phyloP scores from a whole-genome alignment of 2,797 vertebrate species.

The Limnodromus scolopaceus region DNA sequence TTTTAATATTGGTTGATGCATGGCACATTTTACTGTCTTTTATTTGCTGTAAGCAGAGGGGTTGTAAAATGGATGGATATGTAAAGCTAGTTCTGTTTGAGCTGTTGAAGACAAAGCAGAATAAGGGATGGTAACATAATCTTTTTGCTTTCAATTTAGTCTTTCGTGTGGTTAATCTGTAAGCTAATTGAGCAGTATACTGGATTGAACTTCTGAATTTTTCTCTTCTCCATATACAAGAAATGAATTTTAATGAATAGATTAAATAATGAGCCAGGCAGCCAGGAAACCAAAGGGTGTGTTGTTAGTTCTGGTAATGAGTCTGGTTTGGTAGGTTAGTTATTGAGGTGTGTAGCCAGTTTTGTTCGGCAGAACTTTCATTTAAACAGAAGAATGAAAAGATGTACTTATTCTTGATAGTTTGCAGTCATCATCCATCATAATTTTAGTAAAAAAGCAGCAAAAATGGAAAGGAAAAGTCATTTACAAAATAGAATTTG shows the following conservation, averaged over 20 bases:
- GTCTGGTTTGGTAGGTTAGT: background rate
- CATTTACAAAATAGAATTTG: background rate
- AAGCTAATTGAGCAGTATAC: background rate
- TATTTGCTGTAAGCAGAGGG: background rate
- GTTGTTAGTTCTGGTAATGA: background rate
- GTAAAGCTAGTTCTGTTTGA: background rate
- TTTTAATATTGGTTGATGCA: background rate
- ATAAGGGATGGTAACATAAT: background rate
- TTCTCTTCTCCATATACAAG: background rate
- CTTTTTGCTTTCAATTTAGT: background rate
- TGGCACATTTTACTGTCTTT: background rate
- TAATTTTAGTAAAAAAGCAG: background rate
- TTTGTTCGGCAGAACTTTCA: background rate
- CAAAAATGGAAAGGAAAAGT: background rate
- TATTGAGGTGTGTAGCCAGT: background rate
- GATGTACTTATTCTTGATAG: background rate
- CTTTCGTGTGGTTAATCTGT: background rate
- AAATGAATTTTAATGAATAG: background rate
- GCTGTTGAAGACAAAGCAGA: background rate
- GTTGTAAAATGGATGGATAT: background rate
- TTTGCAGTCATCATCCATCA: background rate
- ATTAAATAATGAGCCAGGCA: background rate
- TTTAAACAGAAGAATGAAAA: background rate
- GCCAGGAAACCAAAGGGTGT: background rate
- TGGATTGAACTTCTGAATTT: background rate